phyloP scores from a whole-genome alignment of 2,797 vertebrate species.

The Cyclopterus lumpus region DNA sequence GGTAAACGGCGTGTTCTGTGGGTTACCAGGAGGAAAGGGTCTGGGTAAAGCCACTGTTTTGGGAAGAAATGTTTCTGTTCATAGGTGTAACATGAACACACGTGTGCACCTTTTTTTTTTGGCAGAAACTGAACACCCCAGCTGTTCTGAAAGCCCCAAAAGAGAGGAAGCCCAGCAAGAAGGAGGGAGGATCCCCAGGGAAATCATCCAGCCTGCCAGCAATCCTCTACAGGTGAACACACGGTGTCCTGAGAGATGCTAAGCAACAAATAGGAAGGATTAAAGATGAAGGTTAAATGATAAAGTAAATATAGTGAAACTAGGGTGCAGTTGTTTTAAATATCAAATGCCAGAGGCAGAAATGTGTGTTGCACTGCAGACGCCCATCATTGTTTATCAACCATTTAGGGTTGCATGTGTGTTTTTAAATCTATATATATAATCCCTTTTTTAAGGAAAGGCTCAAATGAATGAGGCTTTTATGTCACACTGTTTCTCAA shows the following conservation, averaged over 20 bases:
- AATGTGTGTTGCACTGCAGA: not conserved
- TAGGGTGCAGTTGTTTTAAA: not conserved
- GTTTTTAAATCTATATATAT: not conserved
- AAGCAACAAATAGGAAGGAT: not conserved
- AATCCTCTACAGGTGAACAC: conserved; percentile 92
- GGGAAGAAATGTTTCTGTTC: not conserved
- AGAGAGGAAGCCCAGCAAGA: conserved; percentile 97
- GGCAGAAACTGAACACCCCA: conserved; percentile 93
- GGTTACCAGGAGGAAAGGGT: not conserved
- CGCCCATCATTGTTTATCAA: not conserved
- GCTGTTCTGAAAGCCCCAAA: conserved; percentile 94
- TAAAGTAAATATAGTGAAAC: not conserved
- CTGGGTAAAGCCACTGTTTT: not conserved
- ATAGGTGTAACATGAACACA: not conserved
- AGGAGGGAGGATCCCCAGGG: conserved; percentile 91
- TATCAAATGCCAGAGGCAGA: conserved; percentile 1
- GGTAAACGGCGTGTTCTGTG: not conserved
- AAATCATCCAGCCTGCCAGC: conserved; percentile 91
- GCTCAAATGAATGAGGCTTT: not conserved
- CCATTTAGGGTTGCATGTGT: not conserved
- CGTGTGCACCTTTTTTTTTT: not conserved
- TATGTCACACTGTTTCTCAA: not conserved
- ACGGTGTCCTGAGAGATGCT: not conserved
- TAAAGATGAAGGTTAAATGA: not conserved
- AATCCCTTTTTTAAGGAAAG: not conserved